A percentile compares a stretch with the other conserved stretches of the same genome.
phyloP scores from a whole-genome alignment of 2,797 vertebrate genomes.

The Bufotes viridis region DNA sequence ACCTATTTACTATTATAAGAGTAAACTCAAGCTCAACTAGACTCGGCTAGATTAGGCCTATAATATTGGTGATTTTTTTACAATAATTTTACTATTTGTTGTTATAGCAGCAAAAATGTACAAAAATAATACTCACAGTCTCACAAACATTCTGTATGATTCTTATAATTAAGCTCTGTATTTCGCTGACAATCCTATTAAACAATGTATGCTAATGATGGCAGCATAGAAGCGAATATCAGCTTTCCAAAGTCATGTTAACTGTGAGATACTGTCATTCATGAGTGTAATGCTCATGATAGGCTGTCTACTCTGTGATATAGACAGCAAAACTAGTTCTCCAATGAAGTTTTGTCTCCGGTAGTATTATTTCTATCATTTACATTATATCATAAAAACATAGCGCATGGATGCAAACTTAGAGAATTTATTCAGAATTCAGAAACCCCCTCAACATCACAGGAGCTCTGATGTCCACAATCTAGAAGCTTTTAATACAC shows the following conservation, averaged over 20 bases:
- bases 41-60: not conserved
- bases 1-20: too few species aligned
- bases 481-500: too few species aligned
- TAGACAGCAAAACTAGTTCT: not conserved
- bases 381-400: not conserved
- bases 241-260: not conserved
- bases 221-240: not conserved
- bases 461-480: too few species aligned
- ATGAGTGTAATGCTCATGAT: not conserved
- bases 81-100: not conserved
- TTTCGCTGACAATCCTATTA: not conserved
- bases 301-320: not conserved
- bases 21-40: not conserved
- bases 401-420: not conserved
- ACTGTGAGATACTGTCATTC: not conserved
- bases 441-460: too few species aligned
- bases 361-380: constrained; percentile 12
- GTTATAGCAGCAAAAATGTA: not conserved
- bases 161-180: not conserved
- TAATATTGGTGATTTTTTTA: not conserved
- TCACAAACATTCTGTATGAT: not conserved
- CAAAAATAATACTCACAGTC: not conserved
- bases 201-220: constrained; percentile 22
- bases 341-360: constrained; percentile 1
- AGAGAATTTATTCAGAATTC: not conserved